Evolutionary conservation across 2,888 invertebrate genomes (phyloP).

Genomic region (Pandemis heparana): DNA sequence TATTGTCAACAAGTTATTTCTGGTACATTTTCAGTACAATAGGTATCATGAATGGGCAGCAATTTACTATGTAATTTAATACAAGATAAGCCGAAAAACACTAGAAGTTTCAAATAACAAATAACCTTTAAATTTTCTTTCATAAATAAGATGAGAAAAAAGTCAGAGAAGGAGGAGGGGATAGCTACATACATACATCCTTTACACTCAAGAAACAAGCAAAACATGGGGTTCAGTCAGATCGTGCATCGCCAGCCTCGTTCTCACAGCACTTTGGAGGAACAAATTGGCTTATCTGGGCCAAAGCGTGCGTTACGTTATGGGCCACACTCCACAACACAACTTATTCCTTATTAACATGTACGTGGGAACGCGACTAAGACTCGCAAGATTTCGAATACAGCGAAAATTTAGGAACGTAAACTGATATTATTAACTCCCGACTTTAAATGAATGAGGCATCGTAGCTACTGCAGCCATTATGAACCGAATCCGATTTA

Average conservation of each 20-base stretch:
- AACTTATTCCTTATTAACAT: neutral
- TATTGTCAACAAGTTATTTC: neutral
- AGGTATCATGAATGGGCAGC: neutral
- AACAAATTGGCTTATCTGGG: constrained; percentile 38
- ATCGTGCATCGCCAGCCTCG: neutral
- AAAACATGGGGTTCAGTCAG: neutral
- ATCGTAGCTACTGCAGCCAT: too few relatives aligned
- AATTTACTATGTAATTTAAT: neutral
- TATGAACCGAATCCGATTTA: too few relatives aligned
- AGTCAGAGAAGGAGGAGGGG: neutral
- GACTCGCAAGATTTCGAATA: neutral
- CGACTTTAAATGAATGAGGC: too few relatives aligned
- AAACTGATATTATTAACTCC: too few relatives aligned
- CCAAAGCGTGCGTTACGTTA: neutral
- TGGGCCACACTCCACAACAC: neutral
- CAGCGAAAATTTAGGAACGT: neutral
- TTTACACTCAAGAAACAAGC: neutral
- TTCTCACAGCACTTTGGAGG: constrained; percentile 36
- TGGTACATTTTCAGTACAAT: neutral
- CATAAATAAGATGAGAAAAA: too few relatives aligned
- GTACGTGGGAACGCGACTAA: neutral
- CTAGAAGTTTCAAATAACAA: too few relatives aligned
- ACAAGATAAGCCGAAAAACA: neutral
- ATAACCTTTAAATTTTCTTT: too few relatives aligned
- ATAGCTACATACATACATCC: neutral